Conservation (phyloP, 2,113 vertebrate genomes). For the Pyrgilauda ruficollis region DNA sequence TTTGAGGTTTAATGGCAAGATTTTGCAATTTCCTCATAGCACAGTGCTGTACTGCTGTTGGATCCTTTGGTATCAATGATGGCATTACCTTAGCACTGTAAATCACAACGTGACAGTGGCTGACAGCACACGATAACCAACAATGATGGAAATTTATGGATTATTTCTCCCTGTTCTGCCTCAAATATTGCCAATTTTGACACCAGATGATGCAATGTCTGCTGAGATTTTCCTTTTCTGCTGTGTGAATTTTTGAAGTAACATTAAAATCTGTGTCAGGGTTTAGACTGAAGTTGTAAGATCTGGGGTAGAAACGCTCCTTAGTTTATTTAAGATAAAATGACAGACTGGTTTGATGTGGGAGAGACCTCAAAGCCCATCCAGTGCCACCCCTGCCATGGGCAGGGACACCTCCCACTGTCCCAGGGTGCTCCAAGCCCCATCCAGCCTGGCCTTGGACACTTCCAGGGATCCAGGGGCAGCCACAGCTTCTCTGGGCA, state of each 20-base stretch:
- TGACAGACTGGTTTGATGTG: not conserved
- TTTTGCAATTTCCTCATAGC: not conserved
- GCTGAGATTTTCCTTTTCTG: not conserved
- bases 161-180: not conserved
- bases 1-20: not conserved
- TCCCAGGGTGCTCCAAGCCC: fast-evolving
- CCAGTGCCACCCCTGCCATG: too few relatives aligned
- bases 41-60: not conserved
- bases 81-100: not conserved
- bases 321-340: not conserved
- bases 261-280: not conserved
- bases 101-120: not conserved
- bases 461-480: not conserved
- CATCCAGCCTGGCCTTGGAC: fast-evolving
- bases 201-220: not conserved
- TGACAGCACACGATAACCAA: not conserved
- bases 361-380: not conserved
- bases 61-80: not conserved
- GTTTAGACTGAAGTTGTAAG: not conserved
- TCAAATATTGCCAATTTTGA: not conserved
- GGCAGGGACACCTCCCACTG: not conserved
- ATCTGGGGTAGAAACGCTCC: not conserved
- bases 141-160: not conserved
- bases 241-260: not conserved
- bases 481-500: not conserved